phyloP scores from a whole-genome alignment of 2,113 vertebrate genomes.

The Phrynosoma platyrhinos region DNA sequence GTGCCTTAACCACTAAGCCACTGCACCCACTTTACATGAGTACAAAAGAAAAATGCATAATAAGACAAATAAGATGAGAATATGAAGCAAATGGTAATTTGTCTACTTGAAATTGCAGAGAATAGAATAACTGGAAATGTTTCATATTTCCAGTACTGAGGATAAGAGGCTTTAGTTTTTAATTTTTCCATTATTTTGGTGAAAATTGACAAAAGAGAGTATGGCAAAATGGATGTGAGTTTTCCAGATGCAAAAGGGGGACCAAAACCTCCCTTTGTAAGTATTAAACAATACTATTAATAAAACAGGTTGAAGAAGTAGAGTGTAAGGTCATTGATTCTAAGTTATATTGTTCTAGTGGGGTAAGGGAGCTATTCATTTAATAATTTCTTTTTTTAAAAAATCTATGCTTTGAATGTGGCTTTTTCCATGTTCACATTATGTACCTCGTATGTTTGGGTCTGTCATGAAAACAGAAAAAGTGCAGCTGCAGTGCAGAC shows the following conservation, averaged over 20 bases:
- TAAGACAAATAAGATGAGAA: not conserved
- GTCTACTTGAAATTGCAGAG: slow-evolving; percentile 4
- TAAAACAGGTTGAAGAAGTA: slow-evolving; percentile 46
- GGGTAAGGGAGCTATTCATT: slow-evolving; percentile 27
- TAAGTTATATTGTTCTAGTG: slow-evolving; percentile 38
- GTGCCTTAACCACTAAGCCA: too few species aligned
- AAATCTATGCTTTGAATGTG: slow-evolving; percentile 12
- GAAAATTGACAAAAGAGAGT: not conserved
- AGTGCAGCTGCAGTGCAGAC: slow-evolving; percentile 7
- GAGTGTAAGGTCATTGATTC: slow-evolving; percentile 24
- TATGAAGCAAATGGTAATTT: slow-evolving; percentile 6
- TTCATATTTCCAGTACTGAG: slow-evolving; percentile 37
- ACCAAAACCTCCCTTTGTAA: not conserved
- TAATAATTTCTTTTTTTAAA: slow-evolving; percentile 48
- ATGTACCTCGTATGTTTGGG: not conserved
- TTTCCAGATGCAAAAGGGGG: not conserved
- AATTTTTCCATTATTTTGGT: too few species aligned
- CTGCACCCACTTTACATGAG: not conserved
- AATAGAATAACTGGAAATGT: slow-evolving; percentile 33
- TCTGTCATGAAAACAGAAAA: slow-evolving; percentile 10
- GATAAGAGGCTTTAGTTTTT: slow-evolving; percentile 1
- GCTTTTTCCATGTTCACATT: slow-evolving; percentile 17
- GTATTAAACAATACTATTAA: not conserved
- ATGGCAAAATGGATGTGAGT: slow-evolving; percentile 19
- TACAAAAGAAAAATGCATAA: not conserved